Evolutionary conservation across 2,888 invertebrate species (phyloP).

Genomic region (Sclerodermus sp.): DNA sequence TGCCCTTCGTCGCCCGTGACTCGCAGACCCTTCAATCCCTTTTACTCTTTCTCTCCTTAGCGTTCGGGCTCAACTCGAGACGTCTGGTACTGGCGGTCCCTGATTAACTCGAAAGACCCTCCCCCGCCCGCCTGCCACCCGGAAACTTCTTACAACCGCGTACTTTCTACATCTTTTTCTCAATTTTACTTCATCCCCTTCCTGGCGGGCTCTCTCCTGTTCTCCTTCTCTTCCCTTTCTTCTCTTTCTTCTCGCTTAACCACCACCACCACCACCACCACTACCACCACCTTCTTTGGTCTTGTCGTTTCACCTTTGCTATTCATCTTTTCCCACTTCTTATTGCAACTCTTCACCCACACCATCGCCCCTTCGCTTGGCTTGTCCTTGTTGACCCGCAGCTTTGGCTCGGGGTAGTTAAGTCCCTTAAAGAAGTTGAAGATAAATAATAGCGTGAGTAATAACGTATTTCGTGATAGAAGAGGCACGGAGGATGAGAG

Average conservation of each 20-base stretch:
- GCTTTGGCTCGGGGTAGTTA: too few relatives aligned
- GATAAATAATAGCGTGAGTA: slow-evolving; percentile 34
- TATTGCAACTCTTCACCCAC: background rate
- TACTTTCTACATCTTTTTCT: background rate
- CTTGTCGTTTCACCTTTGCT: slow-evolving; percentile 3
- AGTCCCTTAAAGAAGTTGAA: slow-evolving; percentile 20
- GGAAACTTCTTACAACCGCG: slow-evolving; percentile 28
- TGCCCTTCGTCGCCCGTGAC: slow-evolving; percentile 6
- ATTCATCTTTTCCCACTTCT: slow-evolving; percentile 6
- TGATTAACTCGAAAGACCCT: slow-evolving; percentile 50
- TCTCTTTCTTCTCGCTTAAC: background rate
- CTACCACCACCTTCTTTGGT: slow-evolving; percentile 1
- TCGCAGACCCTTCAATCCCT: slow-evolving; percentile 8
- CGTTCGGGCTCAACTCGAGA: slow-evolving; percentile 40
- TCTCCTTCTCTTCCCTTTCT: background rate
- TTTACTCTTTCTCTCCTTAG: slow-evolving; percentile 16
- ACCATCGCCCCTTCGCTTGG: background rate
- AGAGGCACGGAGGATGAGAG: slow-evolving; percentile 23
- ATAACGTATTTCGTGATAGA: background rate
- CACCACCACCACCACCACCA: too few relatives aligned
- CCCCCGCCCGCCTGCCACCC: slow-evolving; percentile 33
- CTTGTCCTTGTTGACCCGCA: background rate
- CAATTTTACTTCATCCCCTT: background rate
- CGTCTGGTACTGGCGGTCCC: slow-evolving; percentile 47
- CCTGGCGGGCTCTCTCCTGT: slow-evolving; percentile 3